These are phyloP conservation scores for Meteorus sp. DNA, from an alignment of 1,140 invertebrate species.

Conservation along the genomic window DNA sequence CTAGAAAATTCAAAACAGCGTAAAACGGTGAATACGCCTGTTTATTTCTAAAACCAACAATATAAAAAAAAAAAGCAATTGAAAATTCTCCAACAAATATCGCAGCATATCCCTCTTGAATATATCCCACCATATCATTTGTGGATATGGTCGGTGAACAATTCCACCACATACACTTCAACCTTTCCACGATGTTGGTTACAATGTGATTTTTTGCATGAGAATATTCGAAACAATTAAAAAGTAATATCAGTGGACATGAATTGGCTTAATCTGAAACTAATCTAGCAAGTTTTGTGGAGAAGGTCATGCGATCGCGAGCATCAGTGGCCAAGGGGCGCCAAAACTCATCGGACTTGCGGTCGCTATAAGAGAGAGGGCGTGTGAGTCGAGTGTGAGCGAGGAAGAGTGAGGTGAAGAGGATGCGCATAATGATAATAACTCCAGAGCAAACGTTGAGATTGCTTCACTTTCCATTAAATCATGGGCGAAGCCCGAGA, in stretches of 20 bases:
- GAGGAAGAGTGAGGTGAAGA: background rate
- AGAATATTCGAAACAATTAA: constrained; percentile 46
- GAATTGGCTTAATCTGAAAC: constrained; percentile 40
- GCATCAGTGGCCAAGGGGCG: constrained; percentile 28
- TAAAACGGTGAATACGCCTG: too few relatives aligned
- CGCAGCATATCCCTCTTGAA: too few relatives aligned
- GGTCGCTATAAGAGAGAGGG: constrained; percentile 2
- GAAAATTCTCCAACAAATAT: too few relatives aligned
- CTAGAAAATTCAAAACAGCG: too few relatives aligned
- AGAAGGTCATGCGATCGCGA: background rate
- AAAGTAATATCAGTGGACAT: constrained; percentile 35
- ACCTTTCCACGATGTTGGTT: too few relatives aligned
- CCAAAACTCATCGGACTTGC: constrained; percentile 14
- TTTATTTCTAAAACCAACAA: too few relatives aligned
- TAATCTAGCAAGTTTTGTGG: constrained; percentile 43
- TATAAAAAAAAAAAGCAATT: too few relatives aligned
- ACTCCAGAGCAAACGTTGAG: constrained; percentile 39
- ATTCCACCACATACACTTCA: too few relatives aligned
- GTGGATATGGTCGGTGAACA: too few relatives aligned
- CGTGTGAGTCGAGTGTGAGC: background rate
- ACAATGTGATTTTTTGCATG: too few relatives aligned
- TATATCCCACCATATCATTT: too few relatives aligned
- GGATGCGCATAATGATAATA: constrained; percentile 39
- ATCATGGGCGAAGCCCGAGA: constrained; percentile 35
- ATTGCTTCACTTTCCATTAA: constrained; percentile 47